Base-by-base conservation (phyloP, 2,888 invertebrate species). In the Crematogaster levior region DNA sequence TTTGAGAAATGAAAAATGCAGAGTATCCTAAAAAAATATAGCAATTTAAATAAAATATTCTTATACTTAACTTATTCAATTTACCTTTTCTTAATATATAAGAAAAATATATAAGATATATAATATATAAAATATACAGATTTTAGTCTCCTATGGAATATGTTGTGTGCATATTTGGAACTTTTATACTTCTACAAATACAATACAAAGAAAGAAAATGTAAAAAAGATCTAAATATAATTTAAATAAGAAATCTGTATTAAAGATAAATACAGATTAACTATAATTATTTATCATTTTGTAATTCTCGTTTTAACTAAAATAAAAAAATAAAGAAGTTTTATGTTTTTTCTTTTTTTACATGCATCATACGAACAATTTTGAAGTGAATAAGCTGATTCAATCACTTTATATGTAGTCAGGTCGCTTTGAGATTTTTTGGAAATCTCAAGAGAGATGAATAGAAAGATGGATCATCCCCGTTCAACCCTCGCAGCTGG, bases 401-500 rank as follows among this genome's bases (percentile, higher is more conserved):
- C 75, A 63, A 60, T 73, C 82, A 66, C 10, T 10, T 79, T 43
- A 65, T 70, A 74, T n/a, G n/a, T n/a, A n/a, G 74, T 82, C 65
- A 82, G 83, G 83, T 86, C 86, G 72, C 70, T 84, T 81, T 37
- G 81, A 83, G 77, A 89, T 85, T 87, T 85, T 85, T 81, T 53
- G 58, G 68, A 86, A 87, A 86, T 88, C 80, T n/a, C n/a, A 85
- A 86, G 85, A 84, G 4, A 51, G 86, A 84, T 91, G 92, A 92
- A 92, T 92, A 91, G 85, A 86, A 72, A 86, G 81, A 82, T 87
- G 86, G 85, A 86, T 89, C 91, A 93, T 92, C 92, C 91, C 91
- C 91, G 88, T 91, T 90, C 89, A 91, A 91, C 91, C 93, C 89
- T 93, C 93, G 82, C 93, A 89, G 92, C 92, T 85, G 93, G 94